Evolutionary conservation across 2,797 vertebrate genomes (phyloP), one percentile per base, ranked within the genome.

Genomic region (Huso huso): DNA sequence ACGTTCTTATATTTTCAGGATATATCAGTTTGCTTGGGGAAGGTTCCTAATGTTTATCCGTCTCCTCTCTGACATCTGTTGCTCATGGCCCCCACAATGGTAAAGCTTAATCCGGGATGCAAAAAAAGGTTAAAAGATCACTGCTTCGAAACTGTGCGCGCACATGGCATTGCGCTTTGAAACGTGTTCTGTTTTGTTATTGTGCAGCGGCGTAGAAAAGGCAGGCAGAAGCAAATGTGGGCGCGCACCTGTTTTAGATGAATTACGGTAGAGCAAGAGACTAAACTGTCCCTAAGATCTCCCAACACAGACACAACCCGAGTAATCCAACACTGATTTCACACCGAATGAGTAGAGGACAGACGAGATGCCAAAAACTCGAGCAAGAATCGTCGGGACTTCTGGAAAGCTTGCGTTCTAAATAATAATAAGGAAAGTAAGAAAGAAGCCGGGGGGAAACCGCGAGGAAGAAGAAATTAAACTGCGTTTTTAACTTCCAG

Each of bases 301-400:
- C 76, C 75, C 75, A 73, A 78, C 82, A 76, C 77, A 79, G 81
- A 78, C 83, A 72, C 83, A 77, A 81, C 77, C 73, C 70, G 68
- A 81, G 84, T 87, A 88, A 88, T 86, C 82, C 86, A 83, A 86
- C 80, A 81, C 84, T 86, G 88, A 87, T 89, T 88, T 84, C 77
- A 76, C 80, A 52, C 77, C 79, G 80, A 79, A 74, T 77, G 83
- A 78, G 73, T 81, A 57, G 83, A 86, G 76, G 72, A 82, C 87
- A 86, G 84, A 87, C 84, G 83, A 82, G 86, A 89, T 88, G 87
- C 84, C 83, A 76, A 82, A 86, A 86, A 87, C 80, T 83, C 81
- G 75, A 61, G 71, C 69, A 66, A 76, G 74, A 66, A 72, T 72
- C 72, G 62, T 58, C 71, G 69, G 84, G 82, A 86, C 76, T 79